Evolutionary conservation across 2,888 invertebrate species (phyloP).

Genomic region (Acleris laterana): DNA sequence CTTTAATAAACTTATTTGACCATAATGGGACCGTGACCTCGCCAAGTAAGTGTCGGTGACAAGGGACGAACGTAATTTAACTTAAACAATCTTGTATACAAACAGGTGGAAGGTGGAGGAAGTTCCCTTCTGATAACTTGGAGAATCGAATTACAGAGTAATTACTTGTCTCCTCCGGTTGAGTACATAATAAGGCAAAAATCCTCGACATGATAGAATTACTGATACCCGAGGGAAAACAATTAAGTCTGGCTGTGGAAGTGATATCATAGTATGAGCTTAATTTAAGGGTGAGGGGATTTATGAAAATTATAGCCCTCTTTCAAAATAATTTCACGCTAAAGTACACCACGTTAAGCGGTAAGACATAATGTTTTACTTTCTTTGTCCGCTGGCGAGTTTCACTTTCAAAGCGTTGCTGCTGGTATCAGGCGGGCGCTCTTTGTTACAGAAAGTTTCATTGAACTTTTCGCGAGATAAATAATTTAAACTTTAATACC

Average conservation of each 20-base stretch:
- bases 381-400: constrained; percentile 59
- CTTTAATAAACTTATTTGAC: constrained; percentile 34
- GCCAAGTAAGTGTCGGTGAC: constrained; percentile 51
- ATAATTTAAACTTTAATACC: constrained; percentile 77
- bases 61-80: constrained; percentile 53
- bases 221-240: constrained; percentile 4
- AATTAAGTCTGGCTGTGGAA: constrained; percentile 7
- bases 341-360: constrained; percentile 58
- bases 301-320: constrained; percentile 53
- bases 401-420: constrained; percentile 60
- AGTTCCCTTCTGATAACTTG: constrained; percentile 31
- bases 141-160: constrained; percentile 29
- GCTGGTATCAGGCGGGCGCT: constrained; percentile 53
- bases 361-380: constrained; percentile 55
- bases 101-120: constrained; percentile 42
- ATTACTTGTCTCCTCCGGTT: constrained; percentile 17
- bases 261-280: constrained; percentile 1
- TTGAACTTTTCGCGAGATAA: constrained; percentile 70
- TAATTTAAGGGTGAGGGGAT: constrained; percentile 44
- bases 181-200: constrained; percentile 5
- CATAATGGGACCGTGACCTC: constrained; percentile 51
- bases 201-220: constrained; percentile 17
- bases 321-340: constrained; percentile 59
- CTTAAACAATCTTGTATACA: constrained; percentile 51
- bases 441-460: constrained; percentile 70